These are phyloP conservation scores for Cheirogaleus medius DNA, from an alignment of 2,113 vertebrate species.

Conservation along the genomic window DNA sequence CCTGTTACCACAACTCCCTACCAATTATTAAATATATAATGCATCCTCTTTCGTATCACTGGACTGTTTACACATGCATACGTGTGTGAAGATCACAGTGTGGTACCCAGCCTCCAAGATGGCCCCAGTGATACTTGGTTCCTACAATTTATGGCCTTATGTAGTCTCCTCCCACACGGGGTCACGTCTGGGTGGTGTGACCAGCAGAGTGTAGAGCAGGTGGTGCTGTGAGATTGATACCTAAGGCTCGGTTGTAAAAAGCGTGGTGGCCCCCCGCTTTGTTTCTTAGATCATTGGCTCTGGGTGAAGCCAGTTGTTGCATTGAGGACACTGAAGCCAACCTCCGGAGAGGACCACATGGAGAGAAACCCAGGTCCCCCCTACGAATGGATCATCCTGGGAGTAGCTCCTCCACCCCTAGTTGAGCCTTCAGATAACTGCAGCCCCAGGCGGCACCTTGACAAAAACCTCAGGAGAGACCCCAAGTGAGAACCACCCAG, in stretches of 20 bases:
- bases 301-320: background rate
- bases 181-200: background rate
- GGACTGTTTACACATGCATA: background rate
- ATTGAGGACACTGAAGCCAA: background rate
- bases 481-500: background rate
- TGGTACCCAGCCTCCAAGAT: background rate
- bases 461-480: background rate
- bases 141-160: background rate
- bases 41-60: background rate
- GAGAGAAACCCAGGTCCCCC: background rate
- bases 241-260: background rate
- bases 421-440: background rate
- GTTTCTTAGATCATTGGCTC: background rate
- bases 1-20: background rate
- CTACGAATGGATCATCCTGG: rapidly evolving
- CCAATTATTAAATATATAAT: background rate
- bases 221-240: background rate
- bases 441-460: background rate
- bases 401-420: background rate
- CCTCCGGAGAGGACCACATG: background rate
- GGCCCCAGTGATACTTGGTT: background rate
- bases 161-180: background rate
- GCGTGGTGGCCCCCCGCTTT: background rate
- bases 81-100: background rate
- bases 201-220: background rate